Conservation (phyloP, 2,113 vertebrate genomes). For the Urocynchramus pylzowi region DNA sequence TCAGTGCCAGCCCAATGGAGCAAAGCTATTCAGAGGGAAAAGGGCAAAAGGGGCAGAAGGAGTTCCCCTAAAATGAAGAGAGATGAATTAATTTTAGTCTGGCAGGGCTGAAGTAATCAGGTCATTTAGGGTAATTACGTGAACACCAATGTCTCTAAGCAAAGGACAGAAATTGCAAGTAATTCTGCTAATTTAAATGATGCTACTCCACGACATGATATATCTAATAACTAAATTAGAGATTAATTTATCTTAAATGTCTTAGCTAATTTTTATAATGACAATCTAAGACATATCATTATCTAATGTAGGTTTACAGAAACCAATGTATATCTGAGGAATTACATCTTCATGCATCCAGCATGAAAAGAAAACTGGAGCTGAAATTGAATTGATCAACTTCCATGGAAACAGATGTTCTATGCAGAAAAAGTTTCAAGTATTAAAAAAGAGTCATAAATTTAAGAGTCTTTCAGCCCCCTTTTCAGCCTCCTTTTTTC, state of each 20-base stretch:
- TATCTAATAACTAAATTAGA: not conserved
- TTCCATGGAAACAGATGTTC: slow-evolving; percentile 13
- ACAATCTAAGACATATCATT: not conserved
- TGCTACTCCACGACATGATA: not conserved
- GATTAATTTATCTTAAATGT: not conserved
- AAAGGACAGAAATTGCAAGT: not conserved
- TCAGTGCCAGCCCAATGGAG: not conserved
- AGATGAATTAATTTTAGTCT: not conserved
- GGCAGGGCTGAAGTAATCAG: not conserved
- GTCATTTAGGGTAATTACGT: not conserved
- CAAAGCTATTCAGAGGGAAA: not conserved
- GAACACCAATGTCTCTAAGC: not conserved
- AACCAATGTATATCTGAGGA: not conserved
- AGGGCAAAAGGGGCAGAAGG: not conserved
- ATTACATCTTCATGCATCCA: not conserved
- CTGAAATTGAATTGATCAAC: not conserved
- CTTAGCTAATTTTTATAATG: slow-evolving; percentile 4
- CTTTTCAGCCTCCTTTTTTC: not conserved
- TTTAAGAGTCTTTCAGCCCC: not conserved
- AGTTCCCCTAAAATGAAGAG: not conserved
- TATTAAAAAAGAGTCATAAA: not conserved
- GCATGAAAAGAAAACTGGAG: not conserved
- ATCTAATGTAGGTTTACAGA: not conserved
- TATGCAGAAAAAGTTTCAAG: not conserved
- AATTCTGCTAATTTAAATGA: not conserved